Base-by-base conservation (phyloP, 2,888 invertebrate species). In the Melipona beecheii region DNA sequence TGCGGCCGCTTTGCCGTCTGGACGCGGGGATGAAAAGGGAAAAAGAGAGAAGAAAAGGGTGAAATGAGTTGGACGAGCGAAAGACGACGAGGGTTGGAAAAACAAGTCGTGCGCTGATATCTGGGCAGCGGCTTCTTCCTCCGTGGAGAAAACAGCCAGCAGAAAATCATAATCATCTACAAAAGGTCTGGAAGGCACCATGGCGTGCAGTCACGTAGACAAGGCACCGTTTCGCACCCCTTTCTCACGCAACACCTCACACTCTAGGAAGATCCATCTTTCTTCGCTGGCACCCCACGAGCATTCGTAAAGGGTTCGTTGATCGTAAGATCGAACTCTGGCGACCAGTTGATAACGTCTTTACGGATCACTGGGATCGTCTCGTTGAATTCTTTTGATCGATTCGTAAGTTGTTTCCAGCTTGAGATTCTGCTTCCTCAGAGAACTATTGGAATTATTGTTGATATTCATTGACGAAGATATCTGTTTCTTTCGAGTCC, bases 221-320 rank as follows among this genome's bases (percentile, higher is more conserved):
- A 71, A 85, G 86, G 80, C 79, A 78, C 1, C 81, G 76, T 82
- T 76, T 77, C 72, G 81, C 86, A 87, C 89, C 91, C 89, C 87
- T 91, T 92, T 91, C 91, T 91, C 92, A 91, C 92, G 91, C 90
- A 89, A 88, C 91, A 88, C 88, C 87, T 89, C 70, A 49, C 86
- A 73, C 74, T 52, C 43, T 85, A 85, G 86, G 81, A 89, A 84
- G 86, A 87, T 88, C 78, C 87, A 79, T 86, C 74, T 76, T 62
- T 85, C 75, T 81, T 83, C 75, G 79, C 70, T 78, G 81, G 66
- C 75, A 58, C 84, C 81, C 52, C 74, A 71, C 81, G 75, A 83
- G 52, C 49, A 78, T 80, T 68, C 65, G 9, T 36, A 65, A 65
- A 69, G 86, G 84, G 76, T 72, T 60, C 17, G 27, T 17, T 43